These are phyloP conservation scores for Exaiptasia diaphana DNA, from an alignment of 64 coral and sea anemone species.

Conservation along the genomic window DNA sequence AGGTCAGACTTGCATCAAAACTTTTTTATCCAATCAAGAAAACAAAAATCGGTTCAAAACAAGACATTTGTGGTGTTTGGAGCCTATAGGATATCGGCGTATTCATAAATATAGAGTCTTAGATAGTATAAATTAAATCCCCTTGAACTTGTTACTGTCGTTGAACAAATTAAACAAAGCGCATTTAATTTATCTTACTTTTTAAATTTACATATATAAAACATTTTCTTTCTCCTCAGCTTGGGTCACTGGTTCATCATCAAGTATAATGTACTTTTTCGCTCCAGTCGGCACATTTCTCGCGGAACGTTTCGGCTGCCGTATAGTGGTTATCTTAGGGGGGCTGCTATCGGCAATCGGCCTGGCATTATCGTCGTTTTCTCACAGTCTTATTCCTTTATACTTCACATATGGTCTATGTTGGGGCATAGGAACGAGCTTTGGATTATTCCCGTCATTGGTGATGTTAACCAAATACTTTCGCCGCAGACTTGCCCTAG, in stretches of 20 bases:
- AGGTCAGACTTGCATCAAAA: too few species aligned
- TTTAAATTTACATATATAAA: too few species aligned
- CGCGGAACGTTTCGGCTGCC: constrained; percentile 25
- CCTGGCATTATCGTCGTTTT: constrained; percentile 4
- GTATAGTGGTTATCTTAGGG: constrained; percentile 9
- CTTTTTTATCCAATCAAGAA: too few species aligned
- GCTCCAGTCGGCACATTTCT: constrained; percentile 21
- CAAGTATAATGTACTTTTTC: constrained; percentile 46
- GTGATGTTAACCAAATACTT: constrained; percentile 40
- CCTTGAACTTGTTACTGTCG: too few species aligned
- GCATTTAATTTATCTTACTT: too few species aligned
- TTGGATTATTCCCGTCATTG: constrained; percentile 33
- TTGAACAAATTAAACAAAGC: too few species aligned
- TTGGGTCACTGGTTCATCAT: constrained; percentile 16
- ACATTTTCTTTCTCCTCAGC: background rate
- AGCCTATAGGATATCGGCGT: too few species aligned
- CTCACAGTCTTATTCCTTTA: background rate
- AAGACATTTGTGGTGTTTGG: too few species aligned
- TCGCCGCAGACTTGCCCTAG: constrained; percentile 7
- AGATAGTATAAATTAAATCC: too few species aligned
- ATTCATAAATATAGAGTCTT: too few species aligned
- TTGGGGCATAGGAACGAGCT: constrained; percentile 45
- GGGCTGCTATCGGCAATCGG: constrained; percentile 1
- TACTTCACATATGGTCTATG: constrained; percentile 20
- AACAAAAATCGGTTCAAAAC: too few species aligned